Evolutionary conservation across 2,888 invertebrate species (phyloP).

Genomic region (Parascotia fuliginaria): DNA sequence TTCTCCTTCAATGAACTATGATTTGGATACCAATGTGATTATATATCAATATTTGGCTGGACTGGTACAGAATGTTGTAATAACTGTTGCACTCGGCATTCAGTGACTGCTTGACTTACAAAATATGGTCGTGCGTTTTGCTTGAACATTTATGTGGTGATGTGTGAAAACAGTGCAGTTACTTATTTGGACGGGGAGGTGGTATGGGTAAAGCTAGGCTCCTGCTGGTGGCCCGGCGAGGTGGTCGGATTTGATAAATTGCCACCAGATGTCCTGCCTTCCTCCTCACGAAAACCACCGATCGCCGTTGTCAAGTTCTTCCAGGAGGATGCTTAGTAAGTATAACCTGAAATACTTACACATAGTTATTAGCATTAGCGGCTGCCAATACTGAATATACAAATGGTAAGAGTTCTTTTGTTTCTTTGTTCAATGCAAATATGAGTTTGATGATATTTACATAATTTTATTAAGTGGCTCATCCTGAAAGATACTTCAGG

Average conservation of each 20-base stretch:
- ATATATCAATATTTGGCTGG: slow-evolving; percentile 42
- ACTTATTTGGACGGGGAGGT: slow-evolving; percentile 90
- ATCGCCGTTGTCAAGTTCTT: slow-evolving; percentile 94
- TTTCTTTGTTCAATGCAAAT: slow-evolving; percentile 42
- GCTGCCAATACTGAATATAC: not conserved
- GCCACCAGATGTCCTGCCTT: slow-evolving; percentile 88
- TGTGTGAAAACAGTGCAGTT: slow-evolving; percentile 90
- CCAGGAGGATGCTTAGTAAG: slow-evolving; percentile 93
- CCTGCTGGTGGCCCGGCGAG: slow-evolving; percentile 95
- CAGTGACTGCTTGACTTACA: slow-evolving; percentile 65
- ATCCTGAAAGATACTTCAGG: slow-evolving; percentile 14
- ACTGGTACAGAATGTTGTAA: slow-evolving; percentile 60
- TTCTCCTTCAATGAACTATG: slow-evolving; percentile 38
- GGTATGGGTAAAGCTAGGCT: slow-evolving; percentile 94
- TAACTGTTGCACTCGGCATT: slow-evolving; percentile 72
- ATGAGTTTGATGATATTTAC: slow-evolving; percentile 42
- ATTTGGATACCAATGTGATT: slow-evolving; percentile 43
- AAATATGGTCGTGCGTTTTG: slow-evolving; percentile 83
- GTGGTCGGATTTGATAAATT: slow-evolving; percentile 88
- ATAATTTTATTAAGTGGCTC: slow-evolving; percentile 41
- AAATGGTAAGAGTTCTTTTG: slow-evolving; percentile 10
- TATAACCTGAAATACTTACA: slow-evolving; percentile 20
- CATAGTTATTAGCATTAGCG: slow-evolving; percentile 3
- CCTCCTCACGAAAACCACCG: slow-evolving; percentile 89
- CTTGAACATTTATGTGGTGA: slow-evolving; percentile 79